Base-by-base conservation (phyloP, 2,888 invertebrate genomes). In the Xiphydria camelus region DNA sequence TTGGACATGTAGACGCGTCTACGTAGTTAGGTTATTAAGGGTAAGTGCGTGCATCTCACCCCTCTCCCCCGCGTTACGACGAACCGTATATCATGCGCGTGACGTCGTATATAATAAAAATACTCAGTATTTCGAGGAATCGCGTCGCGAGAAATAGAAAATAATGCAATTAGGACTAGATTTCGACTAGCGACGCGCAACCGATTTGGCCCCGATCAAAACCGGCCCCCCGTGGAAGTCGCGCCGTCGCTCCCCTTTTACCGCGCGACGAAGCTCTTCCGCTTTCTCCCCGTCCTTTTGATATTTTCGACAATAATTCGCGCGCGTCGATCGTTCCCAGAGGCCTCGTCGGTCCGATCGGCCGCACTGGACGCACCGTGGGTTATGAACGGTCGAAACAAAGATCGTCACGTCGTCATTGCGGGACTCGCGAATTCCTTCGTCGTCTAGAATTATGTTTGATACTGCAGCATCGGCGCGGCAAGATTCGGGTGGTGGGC, bases 381-480 rank as follows among this genome's bases (percentile, higher is more conserved):
- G 18, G 34, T 34, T 34, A 10, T 18, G 17, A 34, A 34, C 34
- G 19, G 34, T n/a, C 18, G 34, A 18, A 34, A 34, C 34, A 10
- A 29, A 29, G 29, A 14, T n/a, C n/a, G n/a, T n/a, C n/a, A n/a
- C n/a, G n/a, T n/a, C n/a, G n/a, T n/a, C n/a, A n/a, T n/a, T n/a
- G n/a, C n/a, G n/a, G 14, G 10, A 26, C 37, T 41, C 43, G 44
- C 33, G 43, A 34, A 48, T 48, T 42, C 44, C 49, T 50, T 56
- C 52, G 29, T 29, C 45, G 60, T 62, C 63, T 68, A 70, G 66
- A 72, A 90, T 91, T 92, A 93, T 89, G 92, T 92, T 80, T 97
- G 96, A 80, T 97, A 97, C 76, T 96, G 96, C 60, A 97, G 82
- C 91, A 97, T 95, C 46, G 95, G 94, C 63, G 95, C 92, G 46